A percentile compares a stretch with the other conserved stretches of the same genome.
These are phyloP conservation scores for Balanococcus diminutus DNA, from an alignment of 2,888 invertebrate genomes.

Conservation along the genomic window DNA sequence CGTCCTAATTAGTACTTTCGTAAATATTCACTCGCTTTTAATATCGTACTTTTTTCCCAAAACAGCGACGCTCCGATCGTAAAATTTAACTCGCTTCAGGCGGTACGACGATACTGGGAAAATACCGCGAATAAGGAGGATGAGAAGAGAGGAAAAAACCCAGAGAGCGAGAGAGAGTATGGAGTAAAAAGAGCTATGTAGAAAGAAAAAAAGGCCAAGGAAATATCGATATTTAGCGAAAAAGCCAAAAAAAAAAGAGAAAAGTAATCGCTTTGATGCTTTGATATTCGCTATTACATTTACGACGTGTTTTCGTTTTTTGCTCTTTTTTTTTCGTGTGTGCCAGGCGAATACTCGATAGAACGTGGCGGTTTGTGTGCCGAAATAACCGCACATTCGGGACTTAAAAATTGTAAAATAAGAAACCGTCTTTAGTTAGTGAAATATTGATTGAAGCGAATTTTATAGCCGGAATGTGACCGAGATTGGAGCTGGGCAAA, in stretches of 20 bases:
- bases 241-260: slow-evolving; percentile 20
- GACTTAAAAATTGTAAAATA: slow-evolving; percentile 40
- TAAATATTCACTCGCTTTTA: slow-evolving; percentile 40
- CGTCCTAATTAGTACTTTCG: slow-evolving; percentile 42
- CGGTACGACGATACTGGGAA: not conserved
- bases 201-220: not conserved
- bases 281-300: slow-evolving; percentile 42
- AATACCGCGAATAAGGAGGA: not conserved
- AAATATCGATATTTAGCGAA: slow-evolving; percentile 1
- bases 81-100: not conserved
- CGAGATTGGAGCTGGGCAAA: slow-evolving; percentile 29
- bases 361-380: not conserved
- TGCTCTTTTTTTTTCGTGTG: not conserved
- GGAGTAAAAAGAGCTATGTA: no score
- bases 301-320: slow-evolving; percentile 27
- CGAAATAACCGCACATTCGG: slow-evolving; percentile 23
- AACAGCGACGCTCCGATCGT: not conserved
- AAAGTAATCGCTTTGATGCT: slow-evolving; percentile 35
- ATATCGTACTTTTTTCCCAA: slow-evolving; percentile 13
- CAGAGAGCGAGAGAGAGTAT: not conserved
- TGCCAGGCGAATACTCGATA: not conserved
- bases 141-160: not conserved
- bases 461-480: slow-evolving; percentile 48
- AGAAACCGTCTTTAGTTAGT: slow-evolving; percentile 38
- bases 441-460: slow-evolving; percentile 43